phyloP scores from a whole-genome alignment of 2,113 vertebrate species.

The Lanius collurio region DNA sequence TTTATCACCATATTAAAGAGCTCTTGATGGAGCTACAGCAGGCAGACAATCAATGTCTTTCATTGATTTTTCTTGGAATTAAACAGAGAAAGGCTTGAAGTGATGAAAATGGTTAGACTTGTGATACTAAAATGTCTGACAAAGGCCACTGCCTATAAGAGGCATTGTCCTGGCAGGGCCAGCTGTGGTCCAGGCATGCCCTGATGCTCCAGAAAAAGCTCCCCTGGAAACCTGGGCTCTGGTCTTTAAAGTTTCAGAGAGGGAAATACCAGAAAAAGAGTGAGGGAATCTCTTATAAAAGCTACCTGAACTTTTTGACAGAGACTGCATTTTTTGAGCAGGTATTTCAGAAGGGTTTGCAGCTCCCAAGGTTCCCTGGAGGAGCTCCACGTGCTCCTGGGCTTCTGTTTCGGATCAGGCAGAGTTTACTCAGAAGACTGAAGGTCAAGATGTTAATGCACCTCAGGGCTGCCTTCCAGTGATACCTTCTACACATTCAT shows the following conservation, averaged over 20 bases:
- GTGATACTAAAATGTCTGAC: not conserved
- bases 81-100: not conserved
- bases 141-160: not conserved
- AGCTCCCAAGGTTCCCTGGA: not conserved
- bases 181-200: not conserved
- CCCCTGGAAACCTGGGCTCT: not conserved
- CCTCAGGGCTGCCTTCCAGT: not conserved
- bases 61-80: constrained; percentile 34
- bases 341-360: not conserved
- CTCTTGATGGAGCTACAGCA: not conserved
- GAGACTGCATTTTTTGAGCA: not conserved
- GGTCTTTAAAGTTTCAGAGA: not conserved
- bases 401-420: not conserved
- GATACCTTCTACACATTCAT: no score
- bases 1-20: not conserved
- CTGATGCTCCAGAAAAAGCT: not conserved
- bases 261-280: not conserved
- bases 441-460: not conserved
- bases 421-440: not conserved
- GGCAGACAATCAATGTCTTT: not conserved
- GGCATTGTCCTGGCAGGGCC: not conserved
- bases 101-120: not conserved
- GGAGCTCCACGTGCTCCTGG: fast-evolving
- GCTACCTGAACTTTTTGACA: not conserved
- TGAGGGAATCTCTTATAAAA: not conserved